Evolutionary conservation across 1,140 invertebrate species (phyloP).

Genomic region (Cydia amplana): DNA sequence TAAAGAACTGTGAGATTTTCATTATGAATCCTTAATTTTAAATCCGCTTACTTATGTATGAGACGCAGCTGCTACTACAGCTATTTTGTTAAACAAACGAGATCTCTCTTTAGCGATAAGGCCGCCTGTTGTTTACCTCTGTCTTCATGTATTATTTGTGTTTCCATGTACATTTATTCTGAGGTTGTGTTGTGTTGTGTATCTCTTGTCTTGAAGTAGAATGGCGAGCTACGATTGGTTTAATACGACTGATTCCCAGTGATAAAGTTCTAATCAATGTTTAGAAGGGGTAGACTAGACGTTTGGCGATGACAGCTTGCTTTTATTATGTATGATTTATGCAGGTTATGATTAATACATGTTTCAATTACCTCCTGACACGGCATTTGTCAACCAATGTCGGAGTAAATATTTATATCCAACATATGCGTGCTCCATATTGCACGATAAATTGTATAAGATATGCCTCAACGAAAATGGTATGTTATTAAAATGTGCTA

Average conservation of each 20-base stretch:
- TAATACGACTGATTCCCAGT: not conserved
- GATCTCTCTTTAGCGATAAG: no score
- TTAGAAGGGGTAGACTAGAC: not conserved
- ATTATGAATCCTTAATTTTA: not conserved
- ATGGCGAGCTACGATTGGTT: conserved; percentile 12
- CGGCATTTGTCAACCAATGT: conserved; percentile 23
- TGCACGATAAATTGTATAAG: not conserved
- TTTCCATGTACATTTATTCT: no score
- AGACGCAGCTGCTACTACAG: not conserved
- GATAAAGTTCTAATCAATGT: conserved; percentile 3
- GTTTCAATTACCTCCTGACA: conserved; percentile 14
- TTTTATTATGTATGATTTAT: conserved; percentile 7
- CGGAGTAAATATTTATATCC: conserved; percentile 7
- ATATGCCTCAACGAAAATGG: not conserved
- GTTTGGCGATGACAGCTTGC: not conserved
- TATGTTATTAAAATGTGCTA: conserved; percentile 13
- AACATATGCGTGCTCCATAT: not conserved
- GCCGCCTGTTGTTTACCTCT: no score
- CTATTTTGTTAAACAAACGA: conserved; percentile 13
- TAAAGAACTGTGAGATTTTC: no score
- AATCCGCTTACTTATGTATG: conserved; percentile 13
- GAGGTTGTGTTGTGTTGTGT: no score
- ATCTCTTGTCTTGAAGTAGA: not conserved
- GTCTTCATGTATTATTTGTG: no score
- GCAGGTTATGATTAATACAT: conserved; percentile 17